Conservation (phyloP, 2,797 vertebrate genomes). For the Morus bassanus region DNA sequence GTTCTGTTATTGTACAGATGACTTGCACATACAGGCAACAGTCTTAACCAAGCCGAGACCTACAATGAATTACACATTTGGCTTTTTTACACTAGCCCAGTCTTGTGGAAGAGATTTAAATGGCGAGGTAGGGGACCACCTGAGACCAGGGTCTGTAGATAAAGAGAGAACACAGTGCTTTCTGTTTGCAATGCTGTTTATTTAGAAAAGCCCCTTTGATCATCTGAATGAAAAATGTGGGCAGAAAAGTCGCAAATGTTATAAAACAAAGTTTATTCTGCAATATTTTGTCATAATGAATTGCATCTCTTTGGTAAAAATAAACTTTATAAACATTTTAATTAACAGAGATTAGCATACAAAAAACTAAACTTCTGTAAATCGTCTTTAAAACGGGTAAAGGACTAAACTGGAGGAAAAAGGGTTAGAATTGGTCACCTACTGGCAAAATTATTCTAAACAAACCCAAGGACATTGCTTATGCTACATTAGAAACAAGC, state of each 20-base stretch:
- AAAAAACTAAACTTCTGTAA: slow-evolving; percentile 96
- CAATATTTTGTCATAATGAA: slow-evolving; percentile 99
- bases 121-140: background rate
- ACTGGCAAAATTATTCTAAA: slow-evolving; percentile 75
- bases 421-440: slow-evolving; percentile 72
- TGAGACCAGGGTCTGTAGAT: background rate
- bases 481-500: slow-evolving; percentile 73
- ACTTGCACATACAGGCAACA: background rate
- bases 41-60: background rate
- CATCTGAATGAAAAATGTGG: slow-evolving; percentile 57
- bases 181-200: slow-evolving; percentile 62
- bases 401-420: slow-evolving; percentile 67
- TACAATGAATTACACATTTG: background rate
- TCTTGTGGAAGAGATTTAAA: background rate
- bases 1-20: background rate
- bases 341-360: slow-evolving; percentile 99
- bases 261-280: slow-evolving; percentile 98
- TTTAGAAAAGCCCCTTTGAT: slow-evolving; percentile 67
- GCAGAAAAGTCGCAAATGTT: slow-evolving; percentile 72
- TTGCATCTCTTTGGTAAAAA: slow-evolving; percentile 99
- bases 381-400: slow-evolving; percentile 72
- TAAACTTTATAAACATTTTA: slow-evolving; percentile 99
- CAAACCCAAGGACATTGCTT: slow-evolving; percentile 69
- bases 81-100: background rate
- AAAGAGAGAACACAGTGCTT: slow-evolving; percentile 53